Evolutionary conservation across 1,140 invertebrate genomes (phyloP).

Genomic region (Pygmarrhopalites habei): DNA sequence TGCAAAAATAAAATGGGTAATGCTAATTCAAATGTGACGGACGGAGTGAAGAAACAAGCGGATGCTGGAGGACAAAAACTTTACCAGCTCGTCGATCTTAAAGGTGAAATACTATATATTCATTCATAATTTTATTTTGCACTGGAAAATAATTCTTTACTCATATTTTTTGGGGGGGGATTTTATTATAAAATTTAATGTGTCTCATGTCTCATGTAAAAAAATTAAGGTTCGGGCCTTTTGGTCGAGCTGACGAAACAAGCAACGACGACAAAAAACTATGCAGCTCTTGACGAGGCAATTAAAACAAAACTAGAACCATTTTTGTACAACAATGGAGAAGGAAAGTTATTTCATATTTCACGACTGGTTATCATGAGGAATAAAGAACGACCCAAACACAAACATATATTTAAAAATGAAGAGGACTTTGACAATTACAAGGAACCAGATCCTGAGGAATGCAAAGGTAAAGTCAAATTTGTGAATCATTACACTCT

Average conservation of each 20-base stretch:
- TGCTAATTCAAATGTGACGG: slow-evolving; percentile 84
- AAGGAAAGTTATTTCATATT: slow-evolving; percentile 79
- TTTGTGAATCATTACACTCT: not conserved
- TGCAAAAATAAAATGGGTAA: slow-evolving; percentile 63
- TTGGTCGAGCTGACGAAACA: slow-evolving; percentile 90
- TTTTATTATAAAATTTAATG: no score
- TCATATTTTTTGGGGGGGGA: no score
- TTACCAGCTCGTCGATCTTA: slow-evolving; percentile 77
- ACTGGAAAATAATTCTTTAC: no score
- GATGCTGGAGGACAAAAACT: slow-evolving; percentile 63
- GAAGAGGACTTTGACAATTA: slow-evolving; percentile 37
- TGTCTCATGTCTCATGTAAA: slow-evolving; percentile 4
- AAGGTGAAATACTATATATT: slow-evolving; percentile 57
- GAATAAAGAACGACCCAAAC: slow-evolving; percentile 73
- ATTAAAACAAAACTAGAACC: slow-evolving; percentile 84
- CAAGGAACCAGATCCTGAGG: slow-evolving; percentile 19
- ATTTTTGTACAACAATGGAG: slow-evolving; percentile 87
- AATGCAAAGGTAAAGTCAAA: slow-evolving; percentile 30
- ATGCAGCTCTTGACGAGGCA: slow-evolving; percentile 77
- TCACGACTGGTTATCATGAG: slow-evolving; percentile 75
- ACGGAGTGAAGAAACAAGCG: slow-evolving; percentile 84
- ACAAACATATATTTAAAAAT: slow-evolving; percentile 46
- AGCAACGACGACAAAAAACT: slow-evolving; percentile 78
- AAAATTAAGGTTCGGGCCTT: slow-evolving; percentile 67
- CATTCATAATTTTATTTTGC: not conserved